A percentile compares a stretch with the other conserved stretches of the same genome.
Conservation (phyloP, 2,113 vertebrate genomes). For the Ardeotis arabs region DNA sequence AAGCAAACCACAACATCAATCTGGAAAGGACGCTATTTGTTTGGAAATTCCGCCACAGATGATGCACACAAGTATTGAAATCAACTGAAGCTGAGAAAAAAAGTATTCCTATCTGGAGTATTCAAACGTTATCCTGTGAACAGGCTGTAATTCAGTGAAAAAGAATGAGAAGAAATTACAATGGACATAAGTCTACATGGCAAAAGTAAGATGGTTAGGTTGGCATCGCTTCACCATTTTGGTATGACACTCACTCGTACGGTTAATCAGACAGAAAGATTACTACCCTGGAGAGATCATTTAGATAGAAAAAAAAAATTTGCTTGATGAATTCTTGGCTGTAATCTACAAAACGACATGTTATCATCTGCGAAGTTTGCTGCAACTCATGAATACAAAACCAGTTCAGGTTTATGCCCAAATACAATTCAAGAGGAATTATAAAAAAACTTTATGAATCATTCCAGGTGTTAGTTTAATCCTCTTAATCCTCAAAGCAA, state of each 20-base stretch:
- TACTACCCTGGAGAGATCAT: not conserved
- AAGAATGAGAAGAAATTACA: not conserved
- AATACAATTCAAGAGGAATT: not conserved
- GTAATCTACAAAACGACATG: not conserved
- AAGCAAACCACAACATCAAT: not conserved
- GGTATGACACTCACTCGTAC: fast-evolving
- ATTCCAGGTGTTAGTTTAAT: not conserved
- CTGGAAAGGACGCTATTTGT: too few species aligned
- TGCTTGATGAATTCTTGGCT: not conserved
- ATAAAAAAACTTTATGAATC: not conserved
- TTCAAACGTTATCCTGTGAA: not conserved
- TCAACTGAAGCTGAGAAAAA: not conserved
- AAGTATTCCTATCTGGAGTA: not conserved
- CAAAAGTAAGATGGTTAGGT: not conserved
- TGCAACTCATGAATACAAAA: not conserved
- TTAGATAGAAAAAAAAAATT: not conserved
- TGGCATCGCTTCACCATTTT: not conserved
- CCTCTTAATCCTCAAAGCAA: not conserved
- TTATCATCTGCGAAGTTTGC: not conserved
- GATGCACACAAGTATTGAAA: not conserved
- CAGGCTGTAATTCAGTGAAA: fast-evolving
- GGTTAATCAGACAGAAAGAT: not conserved
- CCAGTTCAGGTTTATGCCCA: not conserved
- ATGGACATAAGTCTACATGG: fast-evolving
- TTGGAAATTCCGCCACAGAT: not conserved